These are phyloP conservation scores for Brachyopa scutellaris DNA, from an alignment of 2,888 invertebrate genomes.

Conservation along the genomic window DNA sequence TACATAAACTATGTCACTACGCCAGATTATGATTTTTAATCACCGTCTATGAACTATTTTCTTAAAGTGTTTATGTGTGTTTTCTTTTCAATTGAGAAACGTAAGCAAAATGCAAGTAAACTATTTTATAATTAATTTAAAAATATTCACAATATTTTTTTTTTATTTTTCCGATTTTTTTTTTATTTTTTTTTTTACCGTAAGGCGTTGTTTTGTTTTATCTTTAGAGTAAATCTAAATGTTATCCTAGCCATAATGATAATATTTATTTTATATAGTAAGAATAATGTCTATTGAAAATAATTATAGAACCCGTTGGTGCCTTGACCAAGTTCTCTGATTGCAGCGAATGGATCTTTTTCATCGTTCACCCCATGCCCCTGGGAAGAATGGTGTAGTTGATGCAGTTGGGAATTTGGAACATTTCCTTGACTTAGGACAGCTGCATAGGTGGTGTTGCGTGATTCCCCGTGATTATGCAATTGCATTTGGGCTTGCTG, in stretches of 20 bases:
- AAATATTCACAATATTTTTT: constrained; percentile 76
- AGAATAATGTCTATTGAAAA: constrained; percentile 82
- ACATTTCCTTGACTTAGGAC: constrained; percentile 80
- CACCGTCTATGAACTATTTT: constrained; percentile 57
- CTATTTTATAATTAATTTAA: constrained; percentile 73
- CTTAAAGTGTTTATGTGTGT: constrained; percentile 51
- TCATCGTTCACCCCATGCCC: constrained; percentile 75
- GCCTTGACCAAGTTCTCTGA: constrained; percentile 82
- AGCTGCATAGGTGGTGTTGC: constrained; percentile 81
- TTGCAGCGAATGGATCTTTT: constrained; percentile 82
- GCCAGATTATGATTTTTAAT: constrained; percentile 64
- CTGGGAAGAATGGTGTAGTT: constrained; percentile 62
- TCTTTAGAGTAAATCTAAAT: constrained; percentile 52
- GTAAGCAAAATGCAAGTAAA: constrained; percentile 71
- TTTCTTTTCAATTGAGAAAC: constrained; percentile 64
- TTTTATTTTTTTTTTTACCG: constrained; percentile 55
- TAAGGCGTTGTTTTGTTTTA: constrained; percentile 54
- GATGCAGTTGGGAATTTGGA: constrained; percentile 68
- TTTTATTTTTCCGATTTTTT: constrained; percentile 63
- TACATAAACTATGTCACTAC: constrained; percentile 59
- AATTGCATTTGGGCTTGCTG: constrained; percentile 63
- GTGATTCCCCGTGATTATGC: constrained; percentile 70
- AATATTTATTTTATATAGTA: constrained; percentile 61
- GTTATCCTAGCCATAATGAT: constrained; percentile 46
- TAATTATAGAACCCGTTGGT: constrained; percentile 84